Evolutionary conservation across 2,888 invertebrate species (phyloP), one percentile per base, ranked within the genome.

Genomic region (Gnatocerus cornutus): DNA sequence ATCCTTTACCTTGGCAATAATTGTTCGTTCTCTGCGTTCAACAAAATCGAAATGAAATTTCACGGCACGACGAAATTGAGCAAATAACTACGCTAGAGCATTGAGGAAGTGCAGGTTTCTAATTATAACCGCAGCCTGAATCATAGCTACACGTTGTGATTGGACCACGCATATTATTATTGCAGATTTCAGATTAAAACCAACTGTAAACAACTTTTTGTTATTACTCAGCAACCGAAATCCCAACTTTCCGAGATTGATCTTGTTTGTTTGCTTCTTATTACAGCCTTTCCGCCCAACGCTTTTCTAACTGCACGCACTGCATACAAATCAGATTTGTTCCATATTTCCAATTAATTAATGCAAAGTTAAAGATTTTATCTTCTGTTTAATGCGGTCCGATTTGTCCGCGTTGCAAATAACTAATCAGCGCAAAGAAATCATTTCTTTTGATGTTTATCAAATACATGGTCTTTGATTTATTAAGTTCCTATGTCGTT

Each of bases 321-420:
- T 63, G 56, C 55, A 63, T 63, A 48, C 62, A 63, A 62, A 68
- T 62, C 39, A 52, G 50, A 61, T 50, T 39, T 67, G 50, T 58
- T 53, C 64, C 64, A 69, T 69, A 69, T 65, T 65, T 69, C 39
- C 64, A 58, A 64, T 64, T 69, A 69, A 69, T 69, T 69, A 64
- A 64, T 69, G 59, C 64, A 64, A 50, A 59, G 13, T 14, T 16
- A 58, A 13, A 56, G 69, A 69, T 69, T 65, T 64, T 69, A 69
- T 69, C 69, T 16, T 59, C 73, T 65, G 67, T 71, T 74, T 76
- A 73, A 76, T 74, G 72, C 69, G 68, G 71, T 72, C 58, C 73
- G 74, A 78, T 78, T 78, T 78, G 78, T 78, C 77, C 73, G 66
- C 71, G 71, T 72, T 74, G 71, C 70, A 50, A 50, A 50, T 29